Conservation (phyloP, 1,140 invertebrate genomes). For the Hirudo medicinalis region DNA sequence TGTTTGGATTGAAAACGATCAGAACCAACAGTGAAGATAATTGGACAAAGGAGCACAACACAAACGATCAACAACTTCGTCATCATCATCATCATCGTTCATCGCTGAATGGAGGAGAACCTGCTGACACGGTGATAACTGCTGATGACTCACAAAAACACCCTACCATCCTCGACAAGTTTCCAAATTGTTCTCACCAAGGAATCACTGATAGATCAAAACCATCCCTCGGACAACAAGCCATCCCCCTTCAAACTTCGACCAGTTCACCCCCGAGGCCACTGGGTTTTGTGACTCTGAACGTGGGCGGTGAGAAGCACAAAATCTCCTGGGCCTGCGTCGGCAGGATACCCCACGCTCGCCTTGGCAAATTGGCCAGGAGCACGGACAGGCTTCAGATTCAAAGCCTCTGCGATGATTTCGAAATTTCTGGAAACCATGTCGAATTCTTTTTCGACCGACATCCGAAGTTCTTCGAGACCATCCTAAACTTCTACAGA, state of each 20-base stretch:
- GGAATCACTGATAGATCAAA: too few species aligned
- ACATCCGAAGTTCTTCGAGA: constrained; percentile 91
- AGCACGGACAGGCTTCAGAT: constrained; percentile 71
- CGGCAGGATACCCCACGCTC: constrained; percentile 82
- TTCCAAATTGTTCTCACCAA: too few species aligned
- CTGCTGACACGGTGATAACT: too few species aligned
- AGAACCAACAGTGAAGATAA: too few species aligned
- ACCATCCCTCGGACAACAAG: too few species aligned
- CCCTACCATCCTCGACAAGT: too few species aligned
- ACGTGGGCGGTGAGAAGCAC: constrained; percentile 90
- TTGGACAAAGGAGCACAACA: too few species aligned
- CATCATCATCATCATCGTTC: too few species aligned
- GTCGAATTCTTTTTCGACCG: constrained; percentile 99
- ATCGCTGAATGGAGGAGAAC: too few species aligned
- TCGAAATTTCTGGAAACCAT: constrained; percentile 54
- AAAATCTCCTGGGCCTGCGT: constrained; percentile 91
- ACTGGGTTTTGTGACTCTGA: constrained; percentile 58
- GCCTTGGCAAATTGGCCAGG: constrained; percentile 76
- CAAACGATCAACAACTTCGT: too few species aligned
- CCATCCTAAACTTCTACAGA: constrained; percentile 92
- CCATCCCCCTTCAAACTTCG: background rate
- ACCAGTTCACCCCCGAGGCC: background rate
- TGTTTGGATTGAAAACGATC: too few species aligned
- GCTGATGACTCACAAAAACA: too few species aligned
- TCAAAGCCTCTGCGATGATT: constrained; percentile 90